Evolutionary conservation across 2,113 vertebrate genomes (phyloP), one percentile per base, ranked within the genome.

Genomic region (Lates calcarifer): DNA sequence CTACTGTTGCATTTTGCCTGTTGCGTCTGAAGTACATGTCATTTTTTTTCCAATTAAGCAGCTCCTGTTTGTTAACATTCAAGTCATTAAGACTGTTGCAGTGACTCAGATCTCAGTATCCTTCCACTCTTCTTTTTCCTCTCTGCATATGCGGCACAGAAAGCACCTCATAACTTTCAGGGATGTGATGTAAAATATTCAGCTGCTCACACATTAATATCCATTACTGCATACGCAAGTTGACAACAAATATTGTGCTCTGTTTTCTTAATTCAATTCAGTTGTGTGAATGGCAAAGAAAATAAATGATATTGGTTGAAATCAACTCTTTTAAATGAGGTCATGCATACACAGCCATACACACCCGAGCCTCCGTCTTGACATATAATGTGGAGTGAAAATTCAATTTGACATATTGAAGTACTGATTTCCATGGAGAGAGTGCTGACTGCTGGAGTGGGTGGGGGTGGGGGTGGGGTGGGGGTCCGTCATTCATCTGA

Each of bases 321-420:
- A 88, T 88, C 89, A 88, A 88, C 79, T 86, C 67, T 83, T 77
- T 81, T 77, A 89, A 92, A 91, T 87, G 81, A 87, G 90, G 82
- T 90, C 85, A 89, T 0, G 49, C 77, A 56, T 18, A 76, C 80
- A 74, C 78, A 79, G 61, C 37, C 47, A 33, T 22, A 82, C 77
- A 76, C 74, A 82, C n/a, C 43, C 26, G n/a, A 41, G 67, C 67
- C 73, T 71, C 73, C 39, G 12, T 49, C 43, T 88, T 88, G 86
- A 89, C 87, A 81, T 29, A 81, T 82, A 86, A 86, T 89, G 79
- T 51, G 53, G 62, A 79, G 73, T 64, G 68, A 74, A 87, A 90
- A 93, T 91, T 90, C 86, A 89, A 92, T 92, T 92, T 90, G 92
- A 92, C 89, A 90, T 91, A 90, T 84, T 92, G 86, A 87, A 90